These are phyloP conservation scores for Byasa hedistus DNA, from an alignment of 2,888 invertebrate species.

Conservation along the genomic window DNA sequence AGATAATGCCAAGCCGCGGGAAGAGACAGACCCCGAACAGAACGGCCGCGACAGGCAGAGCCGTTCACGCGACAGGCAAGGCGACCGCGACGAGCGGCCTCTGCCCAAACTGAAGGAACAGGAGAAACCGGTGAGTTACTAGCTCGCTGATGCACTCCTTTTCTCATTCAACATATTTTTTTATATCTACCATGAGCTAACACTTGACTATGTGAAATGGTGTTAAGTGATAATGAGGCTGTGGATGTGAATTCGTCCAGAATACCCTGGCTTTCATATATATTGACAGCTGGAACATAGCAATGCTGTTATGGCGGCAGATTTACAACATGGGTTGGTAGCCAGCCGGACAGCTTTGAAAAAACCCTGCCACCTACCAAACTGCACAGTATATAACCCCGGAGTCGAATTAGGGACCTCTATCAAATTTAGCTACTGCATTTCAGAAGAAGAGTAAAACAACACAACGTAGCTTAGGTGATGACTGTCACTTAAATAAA, in stretches of 20 bases:
- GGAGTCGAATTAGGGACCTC: too few species aligned
- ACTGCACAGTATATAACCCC: too few species aligned
- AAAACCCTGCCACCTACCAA: too few species aligned
- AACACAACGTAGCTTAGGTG: not conserved
- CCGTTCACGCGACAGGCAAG: conserved; percentile 56
- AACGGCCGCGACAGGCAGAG: conserved; percentile 58
- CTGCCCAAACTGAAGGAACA: conserved; percentile 88
- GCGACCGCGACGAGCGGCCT: conserved; percentile 55
- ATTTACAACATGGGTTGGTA: too few species aligned
- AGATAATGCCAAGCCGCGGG: conserved; percentile 34
- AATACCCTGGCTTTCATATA: too few species aligned
- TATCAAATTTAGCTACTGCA: too few species aligned
- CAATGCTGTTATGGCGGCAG: too few species aligned
- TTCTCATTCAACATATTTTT: not conserved
- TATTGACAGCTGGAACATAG: too few species aligned
- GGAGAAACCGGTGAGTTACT: conserved; percentile 83
- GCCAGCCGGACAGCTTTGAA: too few species aligned
- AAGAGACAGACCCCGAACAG: conserved; percentile 39
- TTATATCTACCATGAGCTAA: too few species aligned
- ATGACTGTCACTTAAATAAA: too few species aligned
- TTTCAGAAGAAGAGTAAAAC: not conserved
- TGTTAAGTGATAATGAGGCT: not conserved
- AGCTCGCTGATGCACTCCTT: not conserved
- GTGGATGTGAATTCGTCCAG: too few species aligned
- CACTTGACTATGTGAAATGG: not conserved